Conservation (phyloP, 2,888 invertebrate species). For the Apamea monoglypha region DNA sequence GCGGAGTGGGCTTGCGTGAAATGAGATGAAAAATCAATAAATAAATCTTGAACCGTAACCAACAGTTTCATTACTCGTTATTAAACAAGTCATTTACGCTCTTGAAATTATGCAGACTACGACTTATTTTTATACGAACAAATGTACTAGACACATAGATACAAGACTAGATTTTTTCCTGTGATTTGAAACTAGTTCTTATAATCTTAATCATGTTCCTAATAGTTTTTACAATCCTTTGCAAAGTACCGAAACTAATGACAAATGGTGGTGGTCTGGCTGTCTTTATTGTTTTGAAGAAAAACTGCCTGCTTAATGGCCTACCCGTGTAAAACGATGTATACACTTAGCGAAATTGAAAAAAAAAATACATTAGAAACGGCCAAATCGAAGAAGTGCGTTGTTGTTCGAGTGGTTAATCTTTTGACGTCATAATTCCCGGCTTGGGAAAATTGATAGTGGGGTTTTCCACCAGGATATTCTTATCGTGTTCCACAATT, state of each 20-base stretch:
- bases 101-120: conserved; percentile 52
- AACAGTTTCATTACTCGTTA: conserved; percentile 3
- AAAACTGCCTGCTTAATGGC: conserved; percentile 9
- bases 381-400: neutral
- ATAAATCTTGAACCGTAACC: conserved; percentile 15
- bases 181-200: conserved; percentile 17
- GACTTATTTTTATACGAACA: conserved; percentile 22
- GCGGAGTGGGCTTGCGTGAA: neutral
- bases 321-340: neutral
- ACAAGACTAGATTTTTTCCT: conserved; percentile 13
- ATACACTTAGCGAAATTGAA: neutral
- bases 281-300: neutral
- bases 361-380: neutral
- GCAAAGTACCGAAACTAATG: conserved; percentile 26
- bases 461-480: neutral
- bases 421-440: neutral
- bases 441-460: neutral
- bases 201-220: neutral
- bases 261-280: conserved; percentile 25
- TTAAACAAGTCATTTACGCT: conserved; percentile 35
- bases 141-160: neutral
- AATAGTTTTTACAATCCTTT: conserved; percentile 39
- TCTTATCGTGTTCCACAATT: neutral
- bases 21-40: neutral
- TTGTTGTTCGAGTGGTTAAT: neutral